A percentile compares a stretch with the other conserved stretches of the same genome.
These are phyloP conservation scores for Sylvietta virens DNA, from an alignment of 2,113 vertebrate genomes.

Conservation along the genomic window DNA sequence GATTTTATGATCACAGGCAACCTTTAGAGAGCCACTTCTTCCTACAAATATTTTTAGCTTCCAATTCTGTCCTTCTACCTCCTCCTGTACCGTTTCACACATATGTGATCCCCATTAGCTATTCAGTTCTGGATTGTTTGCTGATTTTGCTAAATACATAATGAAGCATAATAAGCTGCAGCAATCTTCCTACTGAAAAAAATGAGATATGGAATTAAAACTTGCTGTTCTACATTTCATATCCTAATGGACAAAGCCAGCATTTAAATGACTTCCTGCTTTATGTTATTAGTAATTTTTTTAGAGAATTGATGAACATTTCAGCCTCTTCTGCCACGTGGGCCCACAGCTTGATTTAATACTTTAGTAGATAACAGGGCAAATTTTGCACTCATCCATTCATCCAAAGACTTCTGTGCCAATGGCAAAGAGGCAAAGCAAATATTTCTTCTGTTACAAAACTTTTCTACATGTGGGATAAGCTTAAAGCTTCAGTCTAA, in stretches of 20 bases:
- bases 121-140: not conserved
- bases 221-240: not conserved
- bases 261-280: not conserved
- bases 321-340: not conserved
- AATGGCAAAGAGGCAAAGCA: not conserved
- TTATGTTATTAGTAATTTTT: not conserved
- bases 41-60: not conserved
- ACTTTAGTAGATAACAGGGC: not conserved
- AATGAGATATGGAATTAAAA: not conserved
- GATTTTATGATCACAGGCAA: not conserved
- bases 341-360: not conserved
- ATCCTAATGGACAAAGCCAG: not conserved
- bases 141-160: slow-evolving; percentile 5
- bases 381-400: not conserved
- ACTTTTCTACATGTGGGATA: not conserved
- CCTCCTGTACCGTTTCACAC: not conserved
- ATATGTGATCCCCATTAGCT: not conserved
- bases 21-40: not conserved
- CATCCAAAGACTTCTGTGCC: not conserved
- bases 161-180: not conserved
- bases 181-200: not conserved
- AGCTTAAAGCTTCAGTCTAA: not conserved
- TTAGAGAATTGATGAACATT: not conserved
- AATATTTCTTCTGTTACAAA: not conserved
- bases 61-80: not conserved